Conservation (phyloP, 1,140 invertebrate species). For the Euwallacea similis region DNA sequence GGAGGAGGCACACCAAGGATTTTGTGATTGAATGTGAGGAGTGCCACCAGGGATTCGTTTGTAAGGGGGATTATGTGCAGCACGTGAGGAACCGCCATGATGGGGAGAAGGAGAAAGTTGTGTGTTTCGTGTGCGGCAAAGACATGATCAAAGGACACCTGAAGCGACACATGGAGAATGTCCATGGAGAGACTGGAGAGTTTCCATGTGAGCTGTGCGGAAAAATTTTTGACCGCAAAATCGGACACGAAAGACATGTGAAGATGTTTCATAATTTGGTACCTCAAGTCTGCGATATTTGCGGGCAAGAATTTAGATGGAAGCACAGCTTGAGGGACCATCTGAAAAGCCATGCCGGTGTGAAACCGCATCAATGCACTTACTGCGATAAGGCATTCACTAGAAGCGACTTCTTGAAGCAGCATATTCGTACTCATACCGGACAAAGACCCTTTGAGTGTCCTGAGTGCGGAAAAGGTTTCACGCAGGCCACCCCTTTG, state of each 20-base stretch:
- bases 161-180: constrained; percentile 52
- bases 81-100: constrained; percentile 31
- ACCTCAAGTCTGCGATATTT: constrained; percentile 50
- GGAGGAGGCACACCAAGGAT: constrained; percentile 63
- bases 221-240: constrained; percentile 53
- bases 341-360: constrained; percentile 57
- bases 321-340: constrained; percentile 22
- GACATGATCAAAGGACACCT: constrained; percentile 35
- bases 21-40: constrained; percentile 39
- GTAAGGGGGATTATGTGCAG: constrained; percentile 31
- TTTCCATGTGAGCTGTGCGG: constrained; percentile 53
- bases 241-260: constrained; percentile 29
- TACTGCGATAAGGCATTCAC: constrained; percentile 60
- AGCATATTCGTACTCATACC: constrained; percentile 63
- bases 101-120: constrained; percentile 10
- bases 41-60: constrained; percentile 43
- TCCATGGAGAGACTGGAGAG: constrained; percentile 32
- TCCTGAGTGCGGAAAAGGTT: constrained; percentile 30
- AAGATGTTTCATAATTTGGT: constrained; percentile 24
- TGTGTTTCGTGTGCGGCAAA: constrained; percentile 45
- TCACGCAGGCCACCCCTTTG: constrained; percentile 28
- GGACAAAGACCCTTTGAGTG: constrained; percentile 57
- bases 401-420: constrained; percentile 70
- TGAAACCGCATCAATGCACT: constrained; percentile 49
- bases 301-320: constrained; percentile 22